A percentile compares a stretch with the other conserved stretches of the same genome.
These are phyloP conservation scores for Parauchenoglanis punctatus DNA, from an alignment of 2,797 vertebrate species.

Conservation along the genomic window DNA sequence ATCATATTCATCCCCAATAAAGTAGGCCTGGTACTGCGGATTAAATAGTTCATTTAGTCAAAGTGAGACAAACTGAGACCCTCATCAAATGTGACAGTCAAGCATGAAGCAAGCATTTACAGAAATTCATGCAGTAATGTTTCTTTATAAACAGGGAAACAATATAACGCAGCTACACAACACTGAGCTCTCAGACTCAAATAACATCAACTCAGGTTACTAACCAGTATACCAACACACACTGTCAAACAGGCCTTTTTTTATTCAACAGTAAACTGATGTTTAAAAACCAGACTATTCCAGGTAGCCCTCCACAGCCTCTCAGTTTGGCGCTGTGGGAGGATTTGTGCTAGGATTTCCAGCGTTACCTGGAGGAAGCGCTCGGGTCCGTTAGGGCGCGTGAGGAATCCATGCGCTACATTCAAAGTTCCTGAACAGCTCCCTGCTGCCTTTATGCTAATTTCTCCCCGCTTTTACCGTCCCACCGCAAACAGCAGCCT, in stretches of 20 bases:
- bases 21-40: neutral
- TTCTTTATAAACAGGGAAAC: slow-evolving; percentile 15
- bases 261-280: neutral
- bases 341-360: neutral
- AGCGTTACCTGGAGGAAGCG: slow-evolving; percentile 43
- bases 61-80: slow-evolving; percentile 14
- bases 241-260: neutral
- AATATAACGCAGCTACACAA: neutral
- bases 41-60: neutral
- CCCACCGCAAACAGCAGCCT: slow-evolving; percentile 53
- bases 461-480: slow-evolving; percentile 53
- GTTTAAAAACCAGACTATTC: neutral
- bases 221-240: neutral
- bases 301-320: neutral
- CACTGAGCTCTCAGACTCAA: neutral
- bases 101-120: neutral
- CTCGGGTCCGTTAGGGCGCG: slow-evolving; percentile 47
- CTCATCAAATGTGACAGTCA: slow-evolving; percentile 7
- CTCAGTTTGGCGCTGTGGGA: neutral
- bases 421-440: slow-evolving; percentile 64
- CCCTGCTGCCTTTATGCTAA: slow-evolving; percentile 60
- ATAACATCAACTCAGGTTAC: neutral
- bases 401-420: slow-evolving; percentile 56
- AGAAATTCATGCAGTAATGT: slow-evolving; percentile 16
- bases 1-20: slow-evolving; percentile 2